Evolutionary conservation across 2,797 vertebrate genomes (phyloP), one percentile per base, ranked within the genome.

Genomic region (Pelobates cultripes): DNA sequence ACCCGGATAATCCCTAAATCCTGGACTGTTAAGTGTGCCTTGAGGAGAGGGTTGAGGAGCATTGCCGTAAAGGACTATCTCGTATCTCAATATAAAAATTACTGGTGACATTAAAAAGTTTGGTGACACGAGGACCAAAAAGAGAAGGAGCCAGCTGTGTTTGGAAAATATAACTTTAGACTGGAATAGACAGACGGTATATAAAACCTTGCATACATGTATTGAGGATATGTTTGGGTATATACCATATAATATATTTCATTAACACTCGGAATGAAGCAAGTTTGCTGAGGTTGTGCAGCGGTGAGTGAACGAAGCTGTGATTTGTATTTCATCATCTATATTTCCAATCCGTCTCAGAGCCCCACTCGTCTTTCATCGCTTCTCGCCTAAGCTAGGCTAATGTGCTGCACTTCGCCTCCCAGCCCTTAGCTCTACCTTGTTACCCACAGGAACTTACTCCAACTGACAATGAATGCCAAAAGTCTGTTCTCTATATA

Each of bases 271-370:
- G 8, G 4, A 51, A 12, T 7, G 14, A 57, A 57, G 8, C 55
- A 57, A 14, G 13, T 4, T 57, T 57, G 1, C 55, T 57, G 14
- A 57, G 47, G 55, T 14, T 57, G 55, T 15, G 13, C 14, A 4
- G 55, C 13, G 14, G 7, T 57, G 55, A 57, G 10, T 57, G 55
- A 57, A 12, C 7, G 14, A 57, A 57, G 13, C n/a, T 64, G 61
- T n/a, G 17, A 64, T 64, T 64, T 68, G 41, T 68, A 68, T 68
- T 7, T 68, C 61, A 64, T 64, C 61, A 28, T 40, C n/a, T 64
- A n/a, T 64, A 64, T 64, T 64, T n/a, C 61, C 61, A 64, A 64
- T 64, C 2, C 61, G 28, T 40, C 10, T 64, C 61, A 17, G 61
- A 40, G 61, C 28, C 61, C 61, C 61, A 40, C 61, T 64, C 28